Percentiles rank a stretch among this genome's conserved stretches.
Evolutionary conservation across 2,113 vertebrate species (phyloP).

Genomic region (rat (Rattus norvegicus)): DNA sequence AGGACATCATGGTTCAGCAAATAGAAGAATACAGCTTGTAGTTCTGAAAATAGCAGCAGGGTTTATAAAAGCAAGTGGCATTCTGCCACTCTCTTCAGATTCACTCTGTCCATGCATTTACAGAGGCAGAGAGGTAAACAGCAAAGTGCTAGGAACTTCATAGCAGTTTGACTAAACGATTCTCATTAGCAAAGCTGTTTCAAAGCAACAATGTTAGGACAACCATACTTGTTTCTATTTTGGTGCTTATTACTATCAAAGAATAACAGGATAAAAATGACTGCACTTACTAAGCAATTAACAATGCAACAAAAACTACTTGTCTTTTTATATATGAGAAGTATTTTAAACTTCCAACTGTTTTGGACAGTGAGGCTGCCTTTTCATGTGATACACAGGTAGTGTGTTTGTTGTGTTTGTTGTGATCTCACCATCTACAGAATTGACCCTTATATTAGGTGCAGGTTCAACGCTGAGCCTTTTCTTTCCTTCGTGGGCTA

Average conservation of each 20-base stretch:
- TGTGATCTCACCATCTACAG: constrained; percentile 21
- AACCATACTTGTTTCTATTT: constrained; percentile 44
- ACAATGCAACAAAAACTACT: constrained; percentile 32
- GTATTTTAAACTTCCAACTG: constrained; percentile 9
- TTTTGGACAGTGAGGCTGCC: constrained; percentile 35
- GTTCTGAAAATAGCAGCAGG: neutral
- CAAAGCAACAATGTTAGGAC: neutral
- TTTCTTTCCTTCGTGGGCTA: neutral
- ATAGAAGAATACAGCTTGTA: neutral
- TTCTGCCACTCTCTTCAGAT: constrained; percentile 7
- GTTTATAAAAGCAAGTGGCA: constrained; percentile 9
- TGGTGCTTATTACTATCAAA: constrained; percentile 35
- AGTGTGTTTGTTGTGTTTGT: too few species aligned
- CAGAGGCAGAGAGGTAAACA: neutral
- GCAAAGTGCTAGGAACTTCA: constrained; percentile 2
- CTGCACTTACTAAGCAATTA: constrained; percentile 15
- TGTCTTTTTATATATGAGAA: constrained; percentile 21
- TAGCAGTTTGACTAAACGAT: constrained; percentile 6
- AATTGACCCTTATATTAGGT: neutral
- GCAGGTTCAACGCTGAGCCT: neutral
- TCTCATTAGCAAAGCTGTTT: constrained; percentile 37
- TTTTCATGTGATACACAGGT: constrained; percentile 4
- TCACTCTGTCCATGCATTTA: neutral
- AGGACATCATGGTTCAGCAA: constrained; percentile 36
- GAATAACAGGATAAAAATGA: constrained; percentile 10